phyloP scores from a whole-genome alignment of 92 coral and sea anemone genomes.

The Siderastrea radians region DNA sequence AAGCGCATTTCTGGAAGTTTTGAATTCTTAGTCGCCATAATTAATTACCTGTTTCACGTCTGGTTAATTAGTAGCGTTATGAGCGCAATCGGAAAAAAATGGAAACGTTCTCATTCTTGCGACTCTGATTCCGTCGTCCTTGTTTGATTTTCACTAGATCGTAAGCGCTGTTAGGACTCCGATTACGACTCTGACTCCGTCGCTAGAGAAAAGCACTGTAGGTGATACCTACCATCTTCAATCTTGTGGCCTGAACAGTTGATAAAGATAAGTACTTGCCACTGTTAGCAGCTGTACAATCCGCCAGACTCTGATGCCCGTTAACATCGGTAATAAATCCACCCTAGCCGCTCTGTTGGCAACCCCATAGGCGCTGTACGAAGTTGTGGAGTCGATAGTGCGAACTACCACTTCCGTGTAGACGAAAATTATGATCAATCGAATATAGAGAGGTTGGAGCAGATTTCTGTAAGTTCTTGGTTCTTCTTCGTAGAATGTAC shows the following conservation, averaged over 20 bases:
- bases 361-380: conserved; percentile 20
- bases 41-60: no score
- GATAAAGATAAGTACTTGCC: conserved; percentile 68
- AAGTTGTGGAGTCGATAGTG: conserved; percentile 68
- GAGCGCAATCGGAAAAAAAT: no score
- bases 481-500: neutral
- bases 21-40: no score
- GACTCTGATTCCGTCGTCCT: no score
- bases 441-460: conserved; percentile 70
- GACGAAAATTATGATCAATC: conserved; percentile 81
- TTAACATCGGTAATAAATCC: conserved; percentile 42
- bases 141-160: no score
- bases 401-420: conserved; percentile 87
- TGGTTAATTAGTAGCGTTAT: no score
- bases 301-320: conserved; percentile 77
- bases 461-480: conserved; percentile 13
- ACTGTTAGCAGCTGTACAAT: conserved; percentile 72
- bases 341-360: conserved; percentile 25
- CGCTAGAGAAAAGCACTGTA: no score
- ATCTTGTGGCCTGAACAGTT: conserved; percentile 49
- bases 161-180: no score
- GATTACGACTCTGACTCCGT: no score
- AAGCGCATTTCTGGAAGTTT: no score
- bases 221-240: neutral
- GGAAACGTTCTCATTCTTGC: no score